A percentile compares a stretch with the other conserved stretches of the same genome.
Evolutionary conservation across 2,797 vertebrate genomes (phyloP).

Genomic region (Salarias fasciatus): DNA sequence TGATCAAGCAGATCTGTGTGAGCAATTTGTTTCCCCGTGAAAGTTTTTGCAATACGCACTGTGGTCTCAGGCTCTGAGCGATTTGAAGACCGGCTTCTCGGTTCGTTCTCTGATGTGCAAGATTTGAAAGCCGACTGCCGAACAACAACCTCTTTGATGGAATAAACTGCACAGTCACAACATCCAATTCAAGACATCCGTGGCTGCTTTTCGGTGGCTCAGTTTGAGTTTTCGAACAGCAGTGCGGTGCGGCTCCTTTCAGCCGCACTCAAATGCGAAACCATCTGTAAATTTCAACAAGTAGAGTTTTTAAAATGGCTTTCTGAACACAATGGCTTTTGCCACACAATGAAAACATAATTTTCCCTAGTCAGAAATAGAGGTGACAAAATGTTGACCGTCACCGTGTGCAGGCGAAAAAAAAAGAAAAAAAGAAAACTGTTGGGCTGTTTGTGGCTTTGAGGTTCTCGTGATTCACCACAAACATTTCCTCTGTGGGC

Average conservation of each 20-base stretch:
- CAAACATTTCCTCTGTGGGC: conserved; percentile 9
- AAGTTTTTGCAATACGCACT: too few species aligned
- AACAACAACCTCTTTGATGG: conserved; percentile 15
- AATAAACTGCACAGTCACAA: conserved; percentile 11
- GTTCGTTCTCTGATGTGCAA: conserved; percentile 11
- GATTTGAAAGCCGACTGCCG: conserved; percentile 5
- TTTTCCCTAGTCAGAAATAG: not conserved
- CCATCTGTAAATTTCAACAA: conserved; percentile 1
- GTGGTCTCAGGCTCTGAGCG: not conserved
- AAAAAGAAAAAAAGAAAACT: conserved; percentile 1
- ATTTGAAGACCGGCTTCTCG: conserved; percentile 16
- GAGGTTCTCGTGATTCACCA: conserved; percentile 4
- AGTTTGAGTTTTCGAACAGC: not conserved
- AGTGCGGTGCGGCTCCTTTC: not conserved
- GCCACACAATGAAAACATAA: conserved; percentile 1
- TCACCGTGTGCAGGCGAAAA: not conserved
- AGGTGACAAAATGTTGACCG: not conserved
- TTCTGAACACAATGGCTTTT: conserved; percentile 1
- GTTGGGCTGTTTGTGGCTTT: conserved; percentile 8
- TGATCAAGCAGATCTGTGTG: too few species aligned
- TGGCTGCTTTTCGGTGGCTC: not conserved
- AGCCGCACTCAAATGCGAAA: conserved; percentile 4
- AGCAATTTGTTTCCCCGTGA: too few species aligned
- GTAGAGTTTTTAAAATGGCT: conserved; percentile 1
- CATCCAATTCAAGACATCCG: conserved; percentile 1